Evolutionary conservation across 2,888 invertebrate genomes (phyloP).

Genomic region (Cynaeus angustus): DNA sequence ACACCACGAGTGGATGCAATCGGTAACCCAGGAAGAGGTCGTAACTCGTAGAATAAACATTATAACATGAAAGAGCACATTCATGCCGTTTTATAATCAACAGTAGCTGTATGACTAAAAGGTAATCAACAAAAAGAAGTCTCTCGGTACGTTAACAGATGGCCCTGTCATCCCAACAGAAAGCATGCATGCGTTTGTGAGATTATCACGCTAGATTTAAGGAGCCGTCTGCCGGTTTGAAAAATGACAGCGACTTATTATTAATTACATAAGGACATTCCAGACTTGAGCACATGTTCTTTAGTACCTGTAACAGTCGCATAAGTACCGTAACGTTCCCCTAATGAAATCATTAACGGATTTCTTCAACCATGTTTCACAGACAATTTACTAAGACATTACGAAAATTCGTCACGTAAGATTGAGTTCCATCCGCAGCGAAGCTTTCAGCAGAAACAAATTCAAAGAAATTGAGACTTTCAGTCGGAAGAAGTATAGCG

Average conservation of each 20-base stretch:
- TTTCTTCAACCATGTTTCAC: slow-evolving; percentile 54
- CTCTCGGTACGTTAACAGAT: slow-evolving; percentile 61
- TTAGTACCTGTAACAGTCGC: slow-evolving; percentile 19
- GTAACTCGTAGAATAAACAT: slow-evolving; percentile 40
- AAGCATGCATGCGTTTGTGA: slow-evolving; percentile 64
- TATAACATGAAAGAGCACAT: slow-evolving; percentile 42
- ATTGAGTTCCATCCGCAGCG: slow-evolving; percentile 4
- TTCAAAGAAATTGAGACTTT: slow-evolving; percentile 13
- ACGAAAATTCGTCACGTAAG: slow-evolving; percentile 25
- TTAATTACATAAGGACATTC: slow-evolving; percentile 62
- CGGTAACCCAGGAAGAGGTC: slow-evolving; percentile 39
- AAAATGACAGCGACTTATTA: slow-evolving; percentile 66
- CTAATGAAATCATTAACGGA: slow-evolving; percentile 57
- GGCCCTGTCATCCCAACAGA: slow-evolving; percentile 64
- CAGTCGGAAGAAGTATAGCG: slow-evolving; percentile 3
- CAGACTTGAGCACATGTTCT: slow-evolving; percentile 38
- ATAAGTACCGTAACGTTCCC: slow-evolving; percentile 20
- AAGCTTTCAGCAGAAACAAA: slow-evolving; percentile 14
- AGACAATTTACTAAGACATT: slow-evolving; percentile 54
- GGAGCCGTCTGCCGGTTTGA: slow-evolving; percentile 65
- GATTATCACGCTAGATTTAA: slow-evolving; percentile 68
- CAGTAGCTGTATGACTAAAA: slow-evolving; percentile 46
- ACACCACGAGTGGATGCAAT: slow-evolving; percentile 23
- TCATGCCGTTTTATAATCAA: slow-evolving; percentile 37
- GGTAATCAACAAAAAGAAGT: slow-evolving; percentile 48